A percentile compares a stretch with the other conserved stretches of the same genome.
Evolutionary conservation across 2,888 invertebrate genomes (phyloP).

Genomic region (Pecten maximus): DNA sequence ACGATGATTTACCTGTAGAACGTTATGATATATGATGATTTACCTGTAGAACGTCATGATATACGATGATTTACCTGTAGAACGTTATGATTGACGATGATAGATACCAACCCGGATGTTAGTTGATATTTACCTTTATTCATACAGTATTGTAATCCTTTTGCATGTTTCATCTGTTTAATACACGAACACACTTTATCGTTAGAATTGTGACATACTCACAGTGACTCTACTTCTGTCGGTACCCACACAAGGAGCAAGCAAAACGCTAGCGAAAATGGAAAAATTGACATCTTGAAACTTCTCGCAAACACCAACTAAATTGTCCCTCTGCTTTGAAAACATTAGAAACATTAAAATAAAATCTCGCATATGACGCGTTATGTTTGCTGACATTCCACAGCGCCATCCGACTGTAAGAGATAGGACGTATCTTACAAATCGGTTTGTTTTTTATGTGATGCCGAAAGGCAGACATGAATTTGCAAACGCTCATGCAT

Average conservation of each 20-base stretch:
- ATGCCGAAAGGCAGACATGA: not conserved
- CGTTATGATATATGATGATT: too few relatives aligned
- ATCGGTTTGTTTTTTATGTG: not conserved
- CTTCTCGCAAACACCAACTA: not conserved
- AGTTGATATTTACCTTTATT: too few relatives aligned
- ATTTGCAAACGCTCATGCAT: too few relatives aligned
- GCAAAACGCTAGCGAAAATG: not conserved
- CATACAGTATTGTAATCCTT: too few relatives aligned
- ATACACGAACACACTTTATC: too few relatives aligned
- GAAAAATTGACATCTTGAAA: not conserved
- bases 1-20: too few relatives aligned
- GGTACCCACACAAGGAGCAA: not conserved
- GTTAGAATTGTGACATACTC: not conserved
- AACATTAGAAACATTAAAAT: not conserved
- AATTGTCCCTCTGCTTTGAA: not conserved
- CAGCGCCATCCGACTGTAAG: not conserved
- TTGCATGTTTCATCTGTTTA: too few relatives aligned
- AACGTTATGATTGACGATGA: too few relatives aligned
- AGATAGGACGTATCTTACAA: not conserved
- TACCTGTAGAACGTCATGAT: too few relatives aligned
- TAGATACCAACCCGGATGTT: too few relatives aligned
- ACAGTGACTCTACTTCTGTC: not conserved
- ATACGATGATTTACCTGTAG: too few relatives aligned
- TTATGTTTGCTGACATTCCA: not conserved
- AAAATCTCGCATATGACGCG: not conserved